Evolutionary conservation across 2,888 invertebrate species (phyloP), one percentile per base, ranked within the genome.

Genomic region (Chaetoderma sp.): DNA sequence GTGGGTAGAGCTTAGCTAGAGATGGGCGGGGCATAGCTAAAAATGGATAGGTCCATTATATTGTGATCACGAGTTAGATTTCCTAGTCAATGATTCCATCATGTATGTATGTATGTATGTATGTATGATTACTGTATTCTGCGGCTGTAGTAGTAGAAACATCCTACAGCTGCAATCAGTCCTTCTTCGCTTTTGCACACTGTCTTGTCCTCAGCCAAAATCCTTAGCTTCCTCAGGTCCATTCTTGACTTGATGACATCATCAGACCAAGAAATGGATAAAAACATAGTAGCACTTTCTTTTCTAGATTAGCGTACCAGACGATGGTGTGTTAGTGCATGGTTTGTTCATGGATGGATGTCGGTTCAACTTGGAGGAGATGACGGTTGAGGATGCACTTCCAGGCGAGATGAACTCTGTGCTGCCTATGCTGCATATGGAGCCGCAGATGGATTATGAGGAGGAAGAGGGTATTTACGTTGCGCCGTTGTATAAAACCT

Each of bases 401-500:
- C 67, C 81, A 90, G 93, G 93, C 61, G 92, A 93, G 88, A 92
- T 93, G 89, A 92, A 91, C 86, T 91, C 93, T 1, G 88, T 91
- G 0, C 86, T 94, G 67, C 93, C 93, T 3, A 91, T 91, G 44
- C 82, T 91, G 68, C 89, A 89, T 86, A 89, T 94, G 83, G 85
- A 90, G 70, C 93, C 94, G 0, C 71, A 75, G 58, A 85, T 85
- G 81, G 84, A 86, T 72, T 91, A 90, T 65, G 87, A 89, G 47
- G 89, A 80, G 0, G 74, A 80, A 55, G 68, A 70, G 2, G 67
- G 65, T 4, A 77, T 82, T 49, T 87, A 87, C 64, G 74, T 77
- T 16, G 78, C 85, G 5, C 87, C 87, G 0, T 74, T 87, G 23
- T 87, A 87, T 72, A 87, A 87, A 73, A 87, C 87, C 1, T 74